Evolutionary conservation across 1,140 invertebrate genomes (phyloP), one percentile per base, ranked within the genome.

Genomic region (Sinonovacula constricta): DNA sequence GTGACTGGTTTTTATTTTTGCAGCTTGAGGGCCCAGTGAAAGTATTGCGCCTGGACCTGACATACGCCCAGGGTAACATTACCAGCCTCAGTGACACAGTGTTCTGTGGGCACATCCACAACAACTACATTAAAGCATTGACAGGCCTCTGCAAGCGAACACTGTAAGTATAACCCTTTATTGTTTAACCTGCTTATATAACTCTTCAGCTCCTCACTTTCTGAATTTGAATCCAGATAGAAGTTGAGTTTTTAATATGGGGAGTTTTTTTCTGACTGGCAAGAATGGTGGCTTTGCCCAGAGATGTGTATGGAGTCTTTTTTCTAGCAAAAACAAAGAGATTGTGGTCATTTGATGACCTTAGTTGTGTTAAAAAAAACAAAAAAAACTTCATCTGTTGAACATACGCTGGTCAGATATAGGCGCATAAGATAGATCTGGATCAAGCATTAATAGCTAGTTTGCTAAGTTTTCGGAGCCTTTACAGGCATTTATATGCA

Each of bases 21-120:
- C 66, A 86, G 86, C 26, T 87, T 34, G 59, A 53, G 24, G 72
- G 56, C 5, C 80, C 81, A 36, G 80, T 86, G 26, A n/a, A 22
- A 15, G 24, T 26, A 12, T 60, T 88, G 14, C 74, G 80, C 26
- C 14, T 39, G 30, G 79, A 86, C n/a, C 67, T 88, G 53, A 81
- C 69, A 15, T 85, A 77, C 66, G 79, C 84, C 7, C 60, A 82
- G 31, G 83, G 78, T 45, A 88, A 87, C 65, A 72, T 88, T 28
- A 83, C 86, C 4, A 77, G 74, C 4, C 77, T 88, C 2, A 76
- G 71, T 36, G 53, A 71, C 36, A 65, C 85, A 12, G 82, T 85
- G 4, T 71, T 77, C 57, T 88, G 87, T 66, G 51, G 69, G 12
- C 81, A 76, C 30, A 81, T 87, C 22, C 85, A 88, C 68, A 66